Base-by-base conservation (phyloP, 2,113 vertebrate species). In the Ceyx melanurus region DNA sequence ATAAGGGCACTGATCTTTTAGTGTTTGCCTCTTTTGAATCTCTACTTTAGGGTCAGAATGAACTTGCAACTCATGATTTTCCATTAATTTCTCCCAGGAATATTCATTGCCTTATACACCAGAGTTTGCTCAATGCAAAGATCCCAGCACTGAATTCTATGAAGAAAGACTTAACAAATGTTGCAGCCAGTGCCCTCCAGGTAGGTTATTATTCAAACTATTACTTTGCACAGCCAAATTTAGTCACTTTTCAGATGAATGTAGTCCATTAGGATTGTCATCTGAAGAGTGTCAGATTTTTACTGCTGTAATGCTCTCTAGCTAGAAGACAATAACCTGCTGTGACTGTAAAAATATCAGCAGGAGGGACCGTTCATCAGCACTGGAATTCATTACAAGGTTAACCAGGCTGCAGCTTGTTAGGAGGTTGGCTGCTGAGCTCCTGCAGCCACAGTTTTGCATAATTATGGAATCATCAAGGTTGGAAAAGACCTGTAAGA, bases 131-230 rank as follows among this genome's bases (percentile, higher is more conserved):
- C 26, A n/a, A 14, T 16, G 11, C 13, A 95, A 92, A 13, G 14
- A 50, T 53, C 31, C 8, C 53, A 75, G 21, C 51, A 76, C 42
- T 13, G 93, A 97, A 43, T 97, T 93, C 88, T 96, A 92, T 9
- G 40, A 96, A 16, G 66, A 89, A 45, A 43, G 4, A 5, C 37
- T 72, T 20, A 67, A 94, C 65, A 92, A 62, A 80, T 97, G 96
- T 86, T 97, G 97, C 67, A 96, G 95, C 71, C 79, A 51, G 60
- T 98, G 97, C 77, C 94, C 91, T 14, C 97, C 97, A 58, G 97
- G 97, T 98, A 76, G 89, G 92, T 43, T 68, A 20, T 31, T 25
- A 70, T 20, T 74, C 20, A 53, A 60, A 66, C 9, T 54, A 12
- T 68, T 43, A 9, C n/a, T 70, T 64, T 50, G 51, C 19, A 28